Evolutionary conservation across 2,888 invertebrate genomes (phyloP).

Genomic region (Sminthurinus aureus): DNA sequence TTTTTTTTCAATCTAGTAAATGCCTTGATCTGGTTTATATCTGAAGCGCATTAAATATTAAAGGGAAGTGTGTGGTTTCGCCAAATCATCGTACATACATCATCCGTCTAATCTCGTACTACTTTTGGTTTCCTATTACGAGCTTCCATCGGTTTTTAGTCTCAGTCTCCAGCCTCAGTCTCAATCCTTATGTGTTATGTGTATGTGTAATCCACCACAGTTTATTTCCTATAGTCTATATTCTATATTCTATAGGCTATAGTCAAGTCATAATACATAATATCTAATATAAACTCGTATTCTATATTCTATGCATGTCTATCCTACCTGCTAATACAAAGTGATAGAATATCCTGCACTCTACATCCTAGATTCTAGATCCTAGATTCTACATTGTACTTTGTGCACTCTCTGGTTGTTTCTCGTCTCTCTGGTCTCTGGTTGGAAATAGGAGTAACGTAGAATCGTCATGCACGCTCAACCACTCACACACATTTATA

Average conservation of each 20-base stretch:
- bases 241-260: too few species aligned
- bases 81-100: conserved; percentile 59
- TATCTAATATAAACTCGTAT: too few species aligned
- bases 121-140: conserved; percentile 40
- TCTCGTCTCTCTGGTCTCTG: too few species aligned
- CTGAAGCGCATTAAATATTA: conserved; percentile 60
- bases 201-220: not conserved
- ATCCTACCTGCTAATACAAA: conserved; percentile 13
- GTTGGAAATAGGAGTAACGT: conserved; percentile 13
- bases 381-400: too few species aligned
- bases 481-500: too few species aligned
- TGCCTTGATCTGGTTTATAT: conserved; percentile 60
- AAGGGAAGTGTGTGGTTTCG: conserved; percentile 57
- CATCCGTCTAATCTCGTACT: conserved; percentile 55
- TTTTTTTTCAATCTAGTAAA: conserved; percentile 59
- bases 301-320: not conserved
- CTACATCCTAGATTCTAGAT: too few species aligned
- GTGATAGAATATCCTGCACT: not conserved
- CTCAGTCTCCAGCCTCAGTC: not conserved
- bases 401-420: too few species aligned
- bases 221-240: not conserved
- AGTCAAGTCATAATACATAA: too few species aligned
- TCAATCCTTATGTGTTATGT: not conserved
- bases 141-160: conserved; percentile 18
- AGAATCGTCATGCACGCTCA: conserved; percentile 34